phyloP scores from a whole-genome alignment of 2,797 vertebrate species.

The Sternarchorhynchus goeldii region DNA sequence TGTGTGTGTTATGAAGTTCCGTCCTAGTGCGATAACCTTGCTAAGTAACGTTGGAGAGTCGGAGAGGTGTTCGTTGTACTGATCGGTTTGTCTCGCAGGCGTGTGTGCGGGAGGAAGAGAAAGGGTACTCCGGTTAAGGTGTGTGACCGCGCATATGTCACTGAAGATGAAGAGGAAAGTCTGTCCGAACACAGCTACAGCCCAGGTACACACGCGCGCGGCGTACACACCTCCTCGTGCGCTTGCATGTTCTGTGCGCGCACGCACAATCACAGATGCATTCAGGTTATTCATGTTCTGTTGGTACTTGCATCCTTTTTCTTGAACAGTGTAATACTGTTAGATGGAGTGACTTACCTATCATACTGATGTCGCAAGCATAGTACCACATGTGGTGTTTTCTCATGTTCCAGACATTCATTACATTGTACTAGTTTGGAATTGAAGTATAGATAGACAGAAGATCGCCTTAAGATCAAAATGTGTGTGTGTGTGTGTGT shows the following conservation, averaged over 20 bases:
- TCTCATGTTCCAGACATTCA: not conserved
- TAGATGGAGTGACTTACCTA: no score
- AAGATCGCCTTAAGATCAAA: no score
- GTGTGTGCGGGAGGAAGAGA: constrained; percentile 80
- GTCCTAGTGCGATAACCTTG: not conserved
- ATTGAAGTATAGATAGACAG: not conserved
- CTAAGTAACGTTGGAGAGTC: no score
- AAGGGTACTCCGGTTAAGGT: constrained; percentile 83
- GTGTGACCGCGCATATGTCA: constrained; percentile 80
- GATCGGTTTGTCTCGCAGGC: constrained; percentile 64
- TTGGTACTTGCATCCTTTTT: not conserved
- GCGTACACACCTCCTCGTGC: not conserved
- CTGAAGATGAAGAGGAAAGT: constrained; percentile 84
- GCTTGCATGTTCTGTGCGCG: not conserved
- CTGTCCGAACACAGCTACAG: constrained; percentile 84
- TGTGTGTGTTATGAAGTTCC: no score
- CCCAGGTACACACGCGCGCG: constrained; percentile 68
- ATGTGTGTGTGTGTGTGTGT: not conserved
- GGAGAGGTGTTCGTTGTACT: not conserved
- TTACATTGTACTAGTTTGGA: not conserved
- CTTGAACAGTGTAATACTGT: not conserved
- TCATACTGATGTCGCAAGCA: not conserved
- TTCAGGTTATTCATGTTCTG: not conserved
- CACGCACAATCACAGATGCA: no score
- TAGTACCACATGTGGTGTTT: no score